Base-by-base conservation (phyloP, 1,140 invertebrate species). In the Mizuhopecten yessoensis region DNA sequence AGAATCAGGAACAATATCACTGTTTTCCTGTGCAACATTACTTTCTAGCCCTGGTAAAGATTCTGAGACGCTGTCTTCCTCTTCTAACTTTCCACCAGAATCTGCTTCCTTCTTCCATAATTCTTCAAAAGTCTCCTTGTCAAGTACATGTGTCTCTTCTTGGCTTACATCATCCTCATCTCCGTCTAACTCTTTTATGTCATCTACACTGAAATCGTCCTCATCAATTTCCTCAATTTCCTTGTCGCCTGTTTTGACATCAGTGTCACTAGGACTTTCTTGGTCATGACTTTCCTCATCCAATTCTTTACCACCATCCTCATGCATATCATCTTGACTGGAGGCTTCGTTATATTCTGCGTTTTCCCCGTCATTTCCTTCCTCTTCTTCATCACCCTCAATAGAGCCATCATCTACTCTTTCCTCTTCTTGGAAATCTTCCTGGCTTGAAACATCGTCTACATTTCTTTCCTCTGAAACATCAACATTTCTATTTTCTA, bases 161-260 rank as follows among this genome's bases (percentile, higher is more conserved):
- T 87, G 34, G n/a, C 57, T 75, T 9, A n/a, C 17, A 75, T 75
- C 57, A 75, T 75, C 34, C 10, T 42, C 39, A 33, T 88, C 87
- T 45, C 34, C 36, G n/a, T 45, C 87, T 13, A 34, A 33, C 88
- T 88, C 86, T 34, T 34, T 33, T 86, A 88, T 88, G 33, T 88
- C 90, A 57, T 87, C 88, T 23, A 45, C 87, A 86, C 86, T 88
- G n/a, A 89, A 86, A 86, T 88, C 49, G 93, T 90, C 89, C 34
- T 89, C 87, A 39, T 93, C 91, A 88, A 86, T 87, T 13, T 90
- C 88, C 29, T 86, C 89, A 90, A 86, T 90, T 45, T 57, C 39
- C 34, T 86, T 86, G 86, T 86, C 87, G 33, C 87, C 87, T 42
- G 23, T 87, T 29, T 36, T 42, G 23, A 36, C 13, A n/a, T 87